Percentiles rank a stretch among this genome's conserved stretches.
These are phyloP conservation scores for Crioceris asparagi DNA, from an alignment of 2,888 invertebrate species.

Conservation along the genomic window DNA sequence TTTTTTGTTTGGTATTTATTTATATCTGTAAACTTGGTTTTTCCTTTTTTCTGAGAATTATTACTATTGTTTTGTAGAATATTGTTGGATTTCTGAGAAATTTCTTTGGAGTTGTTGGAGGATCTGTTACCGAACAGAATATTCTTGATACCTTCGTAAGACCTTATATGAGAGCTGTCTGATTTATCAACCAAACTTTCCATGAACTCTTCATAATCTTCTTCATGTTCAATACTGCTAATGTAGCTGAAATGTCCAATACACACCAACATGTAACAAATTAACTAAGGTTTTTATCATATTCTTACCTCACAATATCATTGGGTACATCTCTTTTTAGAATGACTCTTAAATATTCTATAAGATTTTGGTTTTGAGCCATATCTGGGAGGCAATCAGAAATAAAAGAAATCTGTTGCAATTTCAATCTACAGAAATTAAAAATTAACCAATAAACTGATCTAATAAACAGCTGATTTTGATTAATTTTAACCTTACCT, in stretches of 20 bases:
- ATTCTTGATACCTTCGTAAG: constrained; percentile 40
- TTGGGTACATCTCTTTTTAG: constrained; percentile 58
- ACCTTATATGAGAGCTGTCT: constrained; percentile 54
- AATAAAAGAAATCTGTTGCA: no score
- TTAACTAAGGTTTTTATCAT: neutral
- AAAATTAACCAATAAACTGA: no score
- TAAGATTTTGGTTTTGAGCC: no score
- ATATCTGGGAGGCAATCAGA: no score
- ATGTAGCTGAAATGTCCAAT: constrained; percentile 51
- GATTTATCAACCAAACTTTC: constrained; percentile 59
- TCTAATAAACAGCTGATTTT: no score
- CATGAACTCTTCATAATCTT: constrained; percentile 69
- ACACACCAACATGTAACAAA: constrained; percentile 1
- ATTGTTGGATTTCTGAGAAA: constrained; percentile 4
- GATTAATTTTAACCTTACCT: no score
- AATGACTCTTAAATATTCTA: constrained; percentile 52
- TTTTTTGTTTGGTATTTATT: constrained; percentile 25
- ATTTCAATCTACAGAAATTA: no score
- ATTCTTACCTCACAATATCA: constrained; percentile 42
- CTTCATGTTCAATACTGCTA: constrained; percentile 55
- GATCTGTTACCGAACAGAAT: constrained; percentile 28
- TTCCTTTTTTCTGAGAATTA: constrained; percentile 20
- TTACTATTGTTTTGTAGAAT: constrained; percentile 12
- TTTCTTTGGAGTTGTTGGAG: constrained; percentile 3
- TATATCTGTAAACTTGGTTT: constrained; percentile 27